phyloP scores from a whole-genome alignment of 2,113 vertebrate species.

The Xenus cinereus region DNA sequence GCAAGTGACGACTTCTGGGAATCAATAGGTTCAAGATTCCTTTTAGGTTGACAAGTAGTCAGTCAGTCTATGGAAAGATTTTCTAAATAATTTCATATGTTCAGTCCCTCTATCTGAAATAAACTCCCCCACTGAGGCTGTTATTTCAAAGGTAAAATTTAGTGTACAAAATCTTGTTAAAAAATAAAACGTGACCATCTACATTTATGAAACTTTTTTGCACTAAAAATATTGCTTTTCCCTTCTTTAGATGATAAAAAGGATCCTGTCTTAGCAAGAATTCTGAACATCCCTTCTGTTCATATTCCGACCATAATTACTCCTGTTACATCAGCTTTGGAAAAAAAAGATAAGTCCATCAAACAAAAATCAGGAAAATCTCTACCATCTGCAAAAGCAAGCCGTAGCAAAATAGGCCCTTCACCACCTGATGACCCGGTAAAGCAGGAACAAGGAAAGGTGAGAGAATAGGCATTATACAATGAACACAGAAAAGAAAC shows the following conservation, averaged over 20 bases:
- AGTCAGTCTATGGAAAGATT: neutral
- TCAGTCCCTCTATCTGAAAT: neutral
- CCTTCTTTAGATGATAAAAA: constrained; percentile 53
- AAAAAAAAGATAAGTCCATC: constrained; percentile 50
- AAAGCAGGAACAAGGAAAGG: constrained; percentile 72
- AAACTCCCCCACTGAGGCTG: neutral
- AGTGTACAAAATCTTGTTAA: neutral
- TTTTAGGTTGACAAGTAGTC: neutral
- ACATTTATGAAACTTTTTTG: neutral
- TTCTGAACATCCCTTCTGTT: constrained; percentile 72
- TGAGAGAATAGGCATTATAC: neutral
- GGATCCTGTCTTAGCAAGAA: constrained; percentile 48
- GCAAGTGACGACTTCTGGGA: neutral
- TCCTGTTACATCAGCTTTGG: neutral
- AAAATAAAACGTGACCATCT: neutral
- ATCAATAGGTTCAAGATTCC: neutral
- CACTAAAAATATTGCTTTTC: neutral
- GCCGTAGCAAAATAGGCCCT: neutral
- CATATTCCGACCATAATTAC: constrained; percentile 20
- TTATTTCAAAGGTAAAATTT: neutral
- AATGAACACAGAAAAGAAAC: neutral
- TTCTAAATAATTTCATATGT: neutral
- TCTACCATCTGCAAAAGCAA: neutral
- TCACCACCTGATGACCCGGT: constrained; percentile 20
- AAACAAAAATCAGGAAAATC: constrained; percentile 63